Percentiles rank a stretch among this genome's conserved stretches.
These are phyloP conservation scores for Sarcophaga carnaria DNA, from an alignment of 2,888 invertebrate species.

Conservation along the genomic window DNA sequence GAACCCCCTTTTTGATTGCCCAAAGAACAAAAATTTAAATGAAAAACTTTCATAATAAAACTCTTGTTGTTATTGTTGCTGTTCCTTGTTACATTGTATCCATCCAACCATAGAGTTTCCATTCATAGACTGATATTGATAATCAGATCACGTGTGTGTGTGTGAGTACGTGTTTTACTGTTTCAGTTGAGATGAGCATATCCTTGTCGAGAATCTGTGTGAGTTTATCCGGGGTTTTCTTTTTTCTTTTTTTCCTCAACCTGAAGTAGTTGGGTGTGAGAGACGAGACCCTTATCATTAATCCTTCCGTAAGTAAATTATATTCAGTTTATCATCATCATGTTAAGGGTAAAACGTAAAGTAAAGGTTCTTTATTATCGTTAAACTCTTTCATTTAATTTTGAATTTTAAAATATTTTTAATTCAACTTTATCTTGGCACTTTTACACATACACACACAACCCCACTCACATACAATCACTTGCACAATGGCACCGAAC, in stretches of 20 bases:
- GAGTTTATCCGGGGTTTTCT: background rate
- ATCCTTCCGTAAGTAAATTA: slow-evolving; percentile 52
- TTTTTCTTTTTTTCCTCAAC: background rate
- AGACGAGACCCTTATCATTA: slow-evolving; percentile 50
- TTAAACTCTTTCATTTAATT: slow-evolving; percentile 51
- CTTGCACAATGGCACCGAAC: no score
- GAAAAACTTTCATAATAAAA: slow-evolving; percentile 1
- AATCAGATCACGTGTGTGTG: background rate
- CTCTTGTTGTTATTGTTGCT: slow-evolving; percentile 27
- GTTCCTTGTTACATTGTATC: slow-evolving; percentile 41
- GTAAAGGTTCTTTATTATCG: slow-evolving; percentile 30
- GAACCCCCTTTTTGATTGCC: background rate
- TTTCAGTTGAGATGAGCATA: no score
- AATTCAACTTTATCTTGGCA: slow-evolving; percentile 49
- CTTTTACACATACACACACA: background rate
- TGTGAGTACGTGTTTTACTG: background rate
- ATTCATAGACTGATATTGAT: background rate
- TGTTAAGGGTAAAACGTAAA: slow-evolving; percentile 2
- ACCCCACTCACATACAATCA: background rate
- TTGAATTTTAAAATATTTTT: slow-evolving; percentile 25
- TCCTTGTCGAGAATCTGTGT: no score
- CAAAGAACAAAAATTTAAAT: background rate
- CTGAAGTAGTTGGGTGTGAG: background rate
- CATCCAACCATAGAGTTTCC: background rate
- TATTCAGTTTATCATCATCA: slow-evolving; percentile 27